Evolutionary conservation across 2,113 vertebrate genomes (phyloP).

Genomic region (Oostethus manadensis): DNA sequence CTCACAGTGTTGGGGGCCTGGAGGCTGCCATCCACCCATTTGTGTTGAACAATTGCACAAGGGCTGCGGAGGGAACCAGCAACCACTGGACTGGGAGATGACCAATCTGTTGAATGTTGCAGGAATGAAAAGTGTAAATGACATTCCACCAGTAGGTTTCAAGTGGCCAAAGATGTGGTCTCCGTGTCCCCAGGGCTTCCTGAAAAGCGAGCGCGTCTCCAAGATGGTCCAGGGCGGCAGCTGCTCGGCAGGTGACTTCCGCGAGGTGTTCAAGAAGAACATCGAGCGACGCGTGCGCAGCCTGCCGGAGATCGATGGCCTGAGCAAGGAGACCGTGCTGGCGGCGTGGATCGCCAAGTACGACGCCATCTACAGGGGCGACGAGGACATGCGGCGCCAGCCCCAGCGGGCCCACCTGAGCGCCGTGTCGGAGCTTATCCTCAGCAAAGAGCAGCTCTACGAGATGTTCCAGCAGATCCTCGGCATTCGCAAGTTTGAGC

Average conservation of each 20-base stretch:
- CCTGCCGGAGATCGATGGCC: slow-evolving; percentile 91
- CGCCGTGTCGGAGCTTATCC: slow-evolving; percentile 90
- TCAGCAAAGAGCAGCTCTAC: slow-evolving; percentile 97
- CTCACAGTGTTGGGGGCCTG: too few species aligned
- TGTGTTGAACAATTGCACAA: too few species aligned
- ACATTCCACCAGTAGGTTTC: too few species aligned
- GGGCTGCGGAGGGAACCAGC: too few species aligned
- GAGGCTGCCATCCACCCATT: too few species aligned
- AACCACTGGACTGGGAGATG: too few species aligned
- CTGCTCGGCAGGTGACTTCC: slow-evolving; percentile 91
- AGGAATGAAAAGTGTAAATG: too few species aligned
- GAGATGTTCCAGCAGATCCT: slow-evolving; percentile 98
- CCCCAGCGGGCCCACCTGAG: slow-evolving; percentile 81
- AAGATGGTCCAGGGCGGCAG: slow-evolving; percentile 94
- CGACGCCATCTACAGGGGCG: slow-evolving; percentile 89
- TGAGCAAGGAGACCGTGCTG: slow-evolving; percentile 97
- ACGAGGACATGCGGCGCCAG: slow-evolving; percentile 85
- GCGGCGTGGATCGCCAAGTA: slow-evolving; percentile 98
- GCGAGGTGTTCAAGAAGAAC: slow-evolving; percentile 97
- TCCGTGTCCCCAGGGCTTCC: slow-evolving; percentile 78
- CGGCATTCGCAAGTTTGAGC: slow-evolving; percentile 89
- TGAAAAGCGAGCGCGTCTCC: slow-evolving; percentile 91
- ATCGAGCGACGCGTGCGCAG: slow-evolving; percentile 93
- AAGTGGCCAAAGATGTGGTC: too few species aligned
- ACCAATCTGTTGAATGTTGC: too few species aligned